Base-by-base conservation (phyloP, 2,113 vertebrate species). In the Leuciscus idus region DNA sequence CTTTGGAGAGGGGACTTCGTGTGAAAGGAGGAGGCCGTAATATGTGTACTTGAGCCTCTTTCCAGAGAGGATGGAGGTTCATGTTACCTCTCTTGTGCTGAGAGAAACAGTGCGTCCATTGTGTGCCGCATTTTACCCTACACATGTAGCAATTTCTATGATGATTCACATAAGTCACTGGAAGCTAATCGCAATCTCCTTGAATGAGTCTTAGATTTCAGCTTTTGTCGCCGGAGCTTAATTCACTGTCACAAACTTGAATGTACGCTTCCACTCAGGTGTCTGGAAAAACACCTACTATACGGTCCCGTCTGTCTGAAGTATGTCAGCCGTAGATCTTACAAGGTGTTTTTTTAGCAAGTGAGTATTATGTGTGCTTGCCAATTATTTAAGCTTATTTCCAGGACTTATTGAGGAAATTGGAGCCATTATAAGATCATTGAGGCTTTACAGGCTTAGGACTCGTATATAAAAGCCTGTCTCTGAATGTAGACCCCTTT, bases 101-200 rank as follows among this genome's bases (percentile, higher is more conserved):
- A 76, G 48, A 81, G 46, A 62, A 93, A 94, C 93, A 94, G 90
- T 90, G 89, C 87, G 79, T 78, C 85, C 91, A 94, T 95, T 94
- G 94, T 95, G 90, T 92, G 83, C 73, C 11, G n/a, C 88, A 83
- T 91, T 90, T 90, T 85, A 89, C 78, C 73, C 84, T 89, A 88
- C 55, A 87, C 87, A 91, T 93, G 93, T 92, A 89, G 90, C 89
- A 92, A 92, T 91, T 93, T 94, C 92, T 88, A 80, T 88, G 91
- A 93, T 91, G 89, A 93, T 86, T 93, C 90, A 88, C 87, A 82
- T 80, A 81, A 91, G 89, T 90, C 86, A 77, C 84, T 30, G 23
- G 89, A 89, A 91, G 85, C 90, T 92, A 92, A 92, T 92, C 89
- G 86, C 86, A 87, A 87, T 91, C 87, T 23, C 59, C 85, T 92